Evolutionary conservation across 2,888 invertebrate genomes (phyloP), one percentile per base, ranked within the genome.

Genomic region (Euplexia lucipara): DNA sequence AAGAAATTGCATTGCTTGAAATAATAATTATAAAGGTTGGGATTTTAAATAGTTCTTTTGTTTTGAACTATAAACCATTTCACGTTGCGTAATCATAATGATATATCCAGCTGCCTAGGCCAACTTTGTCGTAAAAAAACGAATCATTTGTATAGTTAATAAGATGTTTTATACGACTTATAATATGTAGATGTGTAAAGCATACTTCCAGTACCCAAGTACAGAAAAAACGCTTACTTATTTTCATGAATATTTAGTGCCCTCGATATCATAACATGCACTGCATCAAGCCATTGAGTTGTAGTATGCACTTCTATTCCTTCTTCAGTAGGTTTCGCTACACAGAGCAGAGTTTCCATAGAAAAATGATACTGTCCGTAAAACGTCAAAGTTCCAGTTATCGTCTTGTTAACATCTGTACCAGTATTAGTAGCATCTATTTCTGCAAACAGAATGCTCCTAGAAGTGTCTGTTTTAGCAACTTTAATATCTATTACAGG

Each of bases 291-390:
- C 92, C 95, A 96, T 79, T 97, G 97, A 0, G 96, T 90, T 0
- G 96, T 82, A 0, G 96, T 87, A 83, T 95, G 96, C 7, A 98
- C 95, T 69, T 97, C 96, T 69, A 97, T 86, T 0, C 97, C 97
- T 85, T 97, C 97, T 85, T 98, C 98, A 2, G 91, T 92, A 0
- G 97, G 97, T 44, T 96, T 86, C 32, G 96, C 96, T 3, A 96
- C 93, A 82, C 96, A 96, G 0, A 94, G 93, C 56, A 97, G 96
- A 0, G 96, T 96, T 86, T 98, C 98, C 97, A 97, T 97, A n/a
- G 96, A 95, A 76, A 96, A 97, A 86, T 97, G 97, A 84, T 97
- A 97, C 82, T 98, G 98, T 16, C 93, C 86, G 10, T 95, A 96
- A 51, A 95, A 86, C 35, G 93, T 88, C 42, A 94, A 93, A 7